phyloP scores from a whole-genome alignment of 2,888 invertebrate species.

The Neoascia interrupta region DNA sequence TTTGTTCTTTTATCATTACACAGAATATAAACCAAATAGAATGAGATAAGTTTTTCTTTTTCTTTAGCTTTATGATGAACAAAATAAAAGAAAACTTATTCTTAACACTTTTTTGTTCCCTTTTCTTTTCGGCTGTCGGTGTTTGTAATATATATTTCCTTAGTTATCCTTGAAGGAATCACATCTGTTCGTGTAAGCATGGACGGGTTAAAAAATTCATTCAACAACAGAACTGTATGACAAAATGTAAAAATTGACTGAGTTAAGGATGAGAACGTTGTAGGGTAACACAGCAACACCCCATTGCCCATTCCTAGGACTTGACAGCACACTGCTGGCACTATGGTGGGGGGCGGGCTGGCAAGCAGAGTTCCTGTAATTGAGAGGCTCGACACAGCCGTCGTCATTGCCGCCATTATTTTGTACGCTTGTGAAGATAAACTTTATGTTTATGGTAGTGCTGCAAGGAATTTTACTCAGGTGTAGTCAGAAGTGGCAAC shows the following conservation, averaged over 20 bases:
- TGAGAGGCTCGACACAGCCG: slow-evolving; percentile 20
- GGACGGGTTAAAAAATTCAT: slow-evolving; percentile 58
- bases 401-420: slow-evolving; percentile 45
- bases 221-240: slow-evolving; percentile 53
- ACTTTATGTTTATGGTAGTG: slow-evolving; percentile 50
- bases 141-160: slow-evolving; percentile 16
- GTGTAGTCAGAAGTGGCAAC: slow-evolving; percentile 58
- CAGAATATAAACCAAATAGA: slow-evolving; percentile 51
- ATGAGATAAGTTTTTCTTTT: slow-evolving; percentile 44
- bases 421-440: slow-evolving; percentile 44
- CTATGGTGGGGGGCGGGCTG: background rate
- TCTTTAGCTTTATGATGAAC: slow-evolving; percentile 39
- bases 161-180: slow-evolving; percentile 57
- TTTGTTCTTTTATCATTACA: slow-evolving; percentile 45
- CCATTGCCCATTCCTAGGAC: slow-evolving; percentile 29
- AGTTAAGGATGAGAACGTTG: slow-evolving; percentile 39
- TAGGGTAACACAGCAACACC: background rate
- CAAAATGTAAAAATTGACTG: slow-evolving; percentile 58
- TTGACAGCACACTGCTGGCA: background rate
- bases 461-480: slow-evolving; percentile 40
- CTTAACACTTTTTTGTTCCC: slow-evolving; percentile 58
- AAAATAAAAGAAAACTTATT: slow-evolving; percentile 67
- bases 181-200: slow-evolving; percentile 58
- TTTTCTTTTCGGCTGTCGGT: background rate
- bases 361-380: slow-evolving; percentile 26